Evolutionary conservation across 2,888 invertebrate species (phyloP), one percentile per base, ranked within the genome.

Genomic region (Steinernema carpocapsae): DNA sequence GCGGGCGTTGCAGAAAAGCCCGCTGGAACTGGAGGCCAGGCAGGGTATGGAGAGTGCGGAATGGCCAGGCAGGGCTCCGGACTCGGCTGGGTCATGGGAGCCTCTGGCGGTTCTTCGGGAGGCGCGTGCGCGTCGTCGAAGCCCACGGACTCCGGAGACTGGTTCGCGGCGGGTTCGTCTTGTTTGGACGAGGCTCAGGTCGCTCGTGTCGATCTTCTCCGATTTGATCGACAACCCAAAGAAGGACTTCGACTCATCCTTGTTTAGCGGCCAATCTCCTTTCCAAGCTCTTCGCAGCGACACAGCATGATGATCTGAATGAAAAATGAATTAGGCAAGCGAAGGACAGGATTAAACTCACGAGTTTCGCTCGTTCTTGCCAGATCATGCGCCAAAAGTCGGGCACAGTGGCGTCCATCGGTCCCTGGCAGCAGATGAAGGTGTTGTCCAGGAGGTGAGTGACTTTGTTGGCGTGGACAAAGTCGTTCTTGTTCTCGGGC

Each of bases 311-410:
- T 32, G 32, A 64, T 64, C 64, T n/a, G n/a, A n/a, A n/a, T n/a
- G n/a, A n/a, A n/a, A n/a, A n/a, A n/a, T n/a, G n/a, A 26, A 14
- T 64, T 4, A 37, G 32, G 17, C 10, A 32, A 12, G 24, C 71
- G 19, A 51, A 42, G 26, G 71, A 71, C 17, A 76, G 52, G 52
- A 76, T 51, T 32, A 76, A 72, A 42, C 14, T 32, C 14, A 76
- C 76, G 24, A 76, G 76, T 19, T 59, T 70, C 6, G 76, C 76
- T 7, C 75, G 77, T 71, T 76, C 76, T 46, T 76, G 76, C 76
- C 76, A 76, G n/a, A 76, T 46, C 76, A 76, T 75, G 26, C 71
- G 37, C 76, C 76, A 76, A 32, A 72, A 76, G 29, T 76, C 76
- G 56, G 73, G 43, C 42, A 64, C 71, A 17, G 59, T 70, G 24